Evolutionary conservation across 2,888 invertebrate species (phyloP).

Genomic region (Anagyrus pseudococci): DNA sequence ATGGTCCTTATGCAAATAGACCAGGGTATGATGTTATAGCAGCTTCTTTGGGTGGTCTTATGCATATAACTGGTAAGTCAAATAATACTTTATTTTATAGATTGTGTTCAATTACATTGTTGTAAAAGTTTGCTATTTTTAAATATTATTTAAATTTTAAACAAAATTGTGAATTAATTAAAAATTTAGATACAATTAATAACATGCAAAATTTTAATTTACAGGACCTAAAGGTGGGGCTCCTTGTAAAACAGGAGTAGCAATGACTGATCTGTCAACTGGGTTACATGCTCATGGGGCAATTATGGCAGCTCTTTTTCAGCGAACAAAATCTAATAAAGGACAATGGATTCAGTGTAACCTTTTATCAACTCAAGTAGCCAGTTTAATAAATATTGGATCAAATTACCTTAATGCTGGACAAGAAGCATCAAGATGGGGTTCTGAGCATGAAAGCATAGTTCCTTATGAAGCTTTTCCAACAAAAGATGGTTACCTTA

Average conservation of each 20-base stretch:
- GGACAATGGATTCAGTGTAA: slow-evolving; percentile 96
- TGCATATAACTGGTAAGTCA: slow-evolving; percentile 74
- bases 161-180: not conserved
- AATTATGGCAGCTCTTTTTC: slow-evolving; percentile 87
- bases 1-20: slow-evolving; percentile 83
- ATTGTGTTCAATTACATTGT: not conserved
- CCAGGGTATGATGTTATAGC: slow-evolving; percentile 98
- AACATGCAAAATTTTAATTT: no score
- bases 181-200: no score
- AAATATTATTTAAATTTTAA: not conserved
- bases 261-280: slow-evolving; percentile 91
- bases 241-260: slow-evolving; percentile 91
- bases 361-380: slow-evolving; percentile 90
- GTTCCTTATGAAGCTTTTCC: slow-evolving; percentile 93
- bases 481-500: slow-evolving; percentile 82
- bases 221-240: slow-evolving; percentile 80
- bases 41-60: slow-evolving; percentile 87
- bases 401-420: slow-evolving; percentile 89
- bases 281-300: slow-evolving; percentile 95
- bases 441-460: slow-evolving; percentile 93
- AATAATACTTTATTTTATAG: not conserved
- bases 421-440: slow-evolving; percentile 79
- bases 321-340: slow-evolving; percentile 75
- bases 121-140: not conserved
- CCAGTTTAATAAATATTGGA: slow-evolving; percentile 86